These are phyloP conservation scores for Xylocopa sonorina DNA, from an alignment of 1,140 invertebrate species.

Conservation along the genomic window DNA sequence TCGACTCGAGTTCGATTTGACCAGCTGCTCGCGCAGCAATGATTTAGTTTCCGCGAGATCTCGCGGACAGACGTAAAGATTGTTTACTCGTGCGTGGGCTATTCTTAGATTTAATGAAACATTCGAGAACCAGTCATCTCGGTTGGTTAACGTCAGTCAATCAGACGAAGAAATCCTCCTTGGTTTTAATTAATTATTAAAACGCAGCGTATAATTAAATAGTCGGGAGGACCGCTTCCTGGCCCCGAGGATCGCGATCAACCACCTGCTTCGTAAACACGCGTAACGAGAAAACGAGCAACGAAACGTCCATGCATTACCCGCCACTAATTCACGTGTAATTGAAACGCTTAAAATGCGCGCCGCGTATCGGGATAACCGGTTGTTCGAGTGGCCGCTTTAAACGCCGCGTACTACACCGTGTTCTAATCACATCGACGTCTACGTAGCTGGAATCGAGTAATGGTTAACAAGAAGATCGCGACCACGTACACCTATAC, in stretches of 20 bases:
- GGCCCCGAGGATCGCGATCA: neutral
- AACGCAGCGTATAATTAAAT: slow-evolving; percentile 17
- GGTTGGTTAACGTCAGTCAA: too few relatives aligned
- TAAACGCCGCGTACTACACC: slow-evolving; percentile 5
- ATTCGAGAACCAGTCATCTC: too few relatives aligned
- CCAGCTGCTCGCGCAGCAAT: too few relatives aligned
- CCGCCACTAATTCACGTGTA: slow-evolving; percentile 30
- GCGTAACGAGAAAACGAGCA: neutral
- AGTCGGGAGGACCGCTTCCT: neutral
- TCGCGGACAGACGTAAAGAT: too few relatives aligned
- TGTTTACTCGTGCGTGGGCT: too few relatives aligned
- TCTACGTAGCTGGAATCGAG: neutral
- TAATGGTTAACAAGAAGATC: neutral
- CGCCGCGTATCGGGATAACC: slow-evolving; percentile 16
- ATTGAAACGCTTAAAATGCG: slow-evolving; percentile 32
- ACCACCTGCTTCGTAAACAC: neutral
- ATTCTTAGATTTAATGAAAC: too few relatives aligned
- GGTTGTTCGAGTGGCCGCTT: slow-evolving; percentile 21
- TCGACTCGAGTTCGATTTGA: neutral
- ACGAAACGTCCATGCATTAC: neutral
- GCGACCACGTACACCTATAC: neutral
- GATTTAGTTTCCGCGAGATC: too few relatives aligned
- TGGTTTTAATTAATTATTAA: too few relatives aligned
- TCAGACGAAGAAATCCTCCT: too few relatives aligned
- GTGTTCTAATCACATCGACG: neutral